A percentile compares a stretch with the other conserved stretches of the same genome.
Evolutionary conservation across 2,888 invertebrate species (phyloP).

Genomic region (Aspidapion aeneum): DNA sequence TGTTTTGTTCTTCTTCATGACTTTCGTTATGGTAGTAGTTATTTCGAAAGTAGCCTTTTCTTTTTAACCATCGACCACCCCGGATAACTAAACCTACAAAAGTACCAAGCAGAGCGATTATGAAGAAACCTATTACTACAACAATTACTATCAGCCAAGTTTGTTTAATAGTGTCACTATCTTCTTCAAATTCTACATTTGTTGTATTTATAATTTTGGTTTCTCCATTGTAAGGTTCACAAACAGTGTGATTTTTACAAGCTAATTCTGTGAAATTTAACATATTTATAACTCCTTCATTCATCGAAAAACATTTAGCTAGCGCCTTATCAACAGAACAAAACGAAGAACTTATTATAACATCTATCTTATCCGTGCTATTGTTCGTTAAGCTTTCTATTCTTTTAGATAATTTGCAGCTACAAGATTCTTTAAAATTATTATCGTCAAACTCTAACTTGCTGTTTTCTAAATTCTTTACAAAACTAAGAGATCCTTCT

Average conservation of each 20-base stretch:
- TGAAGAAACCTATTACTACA: slow-evolving; percentile 51
- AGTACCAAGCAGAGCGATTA: slow-evolving; percentile 52
- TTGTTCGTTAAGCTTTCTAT: slow-evolving; percentile 52
- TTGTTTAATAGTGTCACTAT: slow-evolving; percentile 32
- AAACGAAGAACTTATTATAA: slow-evolving; percentile 55
- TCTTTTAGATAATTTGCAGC: slow-evolving; percentile 60
- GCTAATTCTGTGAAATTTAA: slow-evolving; percentile 59
- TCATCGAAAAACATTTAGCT: slow-evolving; percentile 62
- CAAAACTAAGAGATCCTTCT: slow-evolving; percentile 56
- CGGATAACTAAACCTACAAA: slow-evolving; percentile 54
- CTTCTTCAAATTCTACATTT: slow-evolving; percentile 36
- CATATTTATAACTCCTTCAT: slow-evolving; percentile 60
- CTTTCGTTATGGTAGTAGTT: slow-evolving; percentile 55
- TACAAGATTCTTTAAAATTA: slow-evolving; percentile 60
- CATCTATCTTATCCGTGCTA: slow-evolving; percentile 46
- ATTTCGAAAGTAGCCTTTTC: slow-evolving; percentile 55
- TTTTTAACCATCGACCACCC: slow-evolving; percentile 56
- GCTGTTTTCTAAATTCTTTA: slow-evolving; percentile 53
- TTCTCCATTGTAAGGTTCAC: slow-evolving; percentile 53
- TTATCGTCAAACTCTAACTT: slow-evolving; percentile 55
- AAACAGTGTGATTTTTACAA: slow-evolving; percentile 57
- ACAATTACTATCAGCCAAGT: slow-evolving; percentile 41
- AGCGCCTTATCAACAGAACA: slow-evolving; percentile 59
- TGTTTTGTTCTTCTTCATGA: slow-evolving; percentile 49
- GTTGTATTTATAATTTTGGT: slow-evolving; percentile 42